Conservation (phyloP, 2,113 vertebrate species). For the Ammodytes marinus region DNA sequence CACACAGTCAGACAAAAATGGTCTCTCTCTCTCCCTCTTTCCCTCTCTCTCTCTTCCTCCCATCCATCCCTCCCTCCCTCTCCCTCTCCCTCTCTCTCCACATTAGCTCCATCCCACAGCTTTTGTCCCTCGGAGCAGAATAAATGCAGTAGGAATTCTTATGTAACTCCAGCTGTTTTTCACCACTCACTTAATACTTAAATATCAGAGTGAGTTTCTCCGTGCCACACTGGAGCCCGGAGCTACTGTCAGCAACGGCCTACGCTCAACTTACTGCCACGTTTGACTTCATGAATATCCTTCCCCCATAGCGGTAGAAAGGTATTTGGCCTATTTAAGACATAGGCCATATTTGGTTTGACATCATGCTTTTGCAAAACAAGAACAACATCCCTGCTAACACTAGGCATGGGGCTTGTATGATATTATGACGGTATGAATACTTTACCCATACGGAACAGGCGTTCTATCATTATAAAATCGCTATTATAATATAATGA, state of each 20-base stretch:
- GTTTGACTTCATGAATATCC: constrained; percentile 56
- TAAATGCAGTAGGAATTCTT: constrained; percentile 63
- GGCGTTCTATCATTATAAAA: no score
- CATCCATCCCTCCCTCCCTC: no score
- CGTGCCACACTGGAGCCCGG: constrained; percentile 27
- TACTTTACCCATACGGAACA: no score
- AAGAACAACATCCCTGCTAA: no score
- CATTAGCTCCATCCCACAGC: constrained; percentile 60
- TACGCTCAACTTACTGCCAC: constrained; percentile 46
- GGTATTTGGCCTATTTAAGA: constrained; percentile 34
- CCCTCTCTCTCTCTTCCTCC: no score
- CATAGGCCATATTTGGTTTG: no score
- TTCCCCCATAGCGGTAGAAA: neutral
- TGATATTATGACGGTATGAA: no score
- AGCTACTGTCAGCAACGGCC: constrained; percentile 56
- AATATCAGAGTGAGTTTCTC: constrained; percentile 49
- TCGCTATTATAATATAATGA: no score
- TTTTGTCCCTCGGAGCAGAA: constrained; percentile 50
- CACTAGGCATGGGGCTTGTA: no score
- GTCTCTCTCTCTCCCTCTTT: constrained; percentile 16
- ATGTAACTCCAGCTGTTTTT: constrained; percentile 78
- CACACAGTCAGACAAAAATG: constrained; percentile 31
- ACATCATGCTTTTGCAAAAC: no score
- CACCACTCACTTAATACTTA: constrained; percentile 56
- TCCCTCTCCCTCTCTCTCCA: constrained; percentile 22